Evolutionary conservation across 2,888 invertebrate genomes (phyloP).

Genomic region (Baronia brevicornis): DNA sequence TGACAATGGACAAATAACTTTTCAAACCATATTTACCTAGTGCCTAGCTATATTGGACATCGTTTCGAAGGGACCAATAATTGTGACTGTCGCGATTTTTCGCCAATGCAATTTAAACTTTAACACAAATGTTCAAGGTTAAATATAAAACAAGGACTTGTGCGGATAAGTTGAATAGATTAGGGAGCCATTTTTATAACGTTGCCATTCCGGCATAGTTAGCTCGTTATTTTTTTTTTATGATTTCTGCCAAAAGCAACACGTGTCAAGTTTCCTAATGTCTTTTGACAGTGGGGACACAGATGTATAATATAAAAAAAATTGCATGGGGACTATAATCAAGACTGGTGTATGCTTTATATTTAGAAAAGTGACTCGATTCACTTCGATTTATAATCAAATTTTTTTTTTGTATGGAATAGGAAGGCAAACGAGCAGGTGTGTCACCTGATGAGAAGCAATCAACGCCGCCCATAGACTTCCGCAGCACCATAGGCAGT

Average conservation of each 20-base stretch:
- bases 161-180: slow-evolving; percentile 19
- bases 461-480: too few relatives aligned
- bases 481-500: too few relatives aligned
- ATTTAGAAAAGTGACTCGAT: too few relatives aligned
- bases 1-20: slow-evolving; percentile 4
- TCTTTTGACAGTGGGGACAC: too few relatives aligned
- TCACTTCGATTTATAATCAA: too few relatives aligned
- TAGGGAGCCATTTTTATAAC: slow-evolving; percentile 15
- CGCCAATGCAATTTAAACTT: slow-evolving; percentile 4
- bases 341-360: too few relatives aligned
- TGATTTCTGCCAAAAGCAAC: not conserved
- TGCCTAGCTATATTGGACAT: slow-evolving; percentile 16
- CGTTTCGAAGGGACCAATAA: slow-evolving; percentile 17
- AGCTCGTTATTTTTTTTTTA: not conserved
- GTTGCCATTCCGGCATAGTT: not conserved
- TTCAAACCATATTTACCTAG: slow-evolving; percentile 5
- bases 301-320: too few relatives aligned
- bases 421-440: too few relatives aligned
- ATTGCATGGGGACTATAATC: too few relatives aligned
- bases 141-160: not conserved
- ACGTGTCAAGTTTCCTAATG: too few relatives aligned
- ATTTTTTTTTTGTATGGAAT: too few relatives aligned
- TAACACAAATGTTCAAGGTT: not conserved
- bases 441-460: too few relatives aligned
- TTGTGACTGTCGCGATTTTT: slow-evolving; percentile 8